phyloP scores from a whole-genome alignment of 64 coral and sea anemone species.

The Trachythela sp. region DNA sequence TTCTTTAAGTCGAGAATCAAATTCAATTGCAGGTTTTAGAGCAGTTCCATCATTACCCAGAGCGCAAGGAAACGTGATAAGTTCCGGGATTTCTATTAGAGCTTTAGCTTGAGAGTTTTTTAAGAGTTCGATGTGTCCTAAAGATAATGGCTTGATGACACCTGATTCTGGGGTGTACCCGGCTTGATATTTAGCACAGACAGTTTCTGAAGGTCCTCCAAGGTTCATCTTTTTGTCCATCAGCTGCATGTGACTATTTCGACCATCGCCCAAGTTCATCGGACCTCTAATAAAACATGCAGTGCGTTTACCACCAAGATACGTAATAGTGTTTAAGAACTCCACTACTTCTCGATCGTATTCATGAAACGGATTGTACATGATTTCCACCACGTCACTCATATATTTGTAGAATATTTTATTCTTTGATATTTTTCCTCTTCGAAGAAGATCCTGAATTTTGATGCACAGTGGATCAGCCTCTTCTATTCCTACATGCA shows the following conservation, averaged over 20 bases:
- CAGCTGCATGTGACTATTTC: slow-evolving; percentile 35
- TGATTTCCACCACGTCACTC: no score
- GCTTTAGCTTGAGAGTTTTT: not conserved
- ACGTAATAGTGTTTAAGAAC: slow-evolving; percentile 49
- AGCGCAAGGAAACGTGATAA: no score
- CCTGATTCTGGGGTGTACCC: slow-evolving; percentile 61
- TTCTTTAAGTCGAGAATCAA: slow-evolving; percentile 46
- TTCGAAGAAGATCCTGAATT: slow-evolving; percentile 1
- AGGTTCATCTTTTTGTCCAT: slow-evolving; percentile 51
- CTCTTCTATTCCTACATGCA: slow-evolving; percentile 5
- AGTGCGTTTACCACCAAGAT: slow-evolving; percentile 44
- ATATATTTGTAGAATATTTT: no score
- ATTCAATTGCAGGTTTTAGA: slow-evolving; percentile 45
- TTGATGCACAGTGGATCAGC: slow-evolving; percentile 19
- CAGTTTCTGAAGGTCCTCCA: slow-evolving; percentile 48
- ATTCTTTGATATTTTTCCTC: slow-evolving; percentile 33
- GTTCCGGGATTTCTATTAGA: not conserved
- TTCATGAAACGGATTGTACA: no score
- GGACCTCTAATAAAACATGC: slow-evolving; percentile 47
- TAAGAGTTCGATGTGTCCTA: slow-evolving; percentile 27
- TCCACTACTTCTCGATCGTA: slow-evolving; percentile 48
- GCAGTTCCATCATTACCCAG: slow-evolving; percentile 46
- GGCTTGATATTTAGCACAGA: slow-evolving; percentile 43
- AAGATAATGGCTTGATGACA: slow-evolving; percentile 57
- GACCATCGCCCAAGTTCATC: slow-evolving; percentile 40